Percentiles rank a stretch among this genome's conserved stretches.
These are phyloP conservation scores for Anthopleura xanthogrammica DNA, from an alignment of 92 coral and sea anemone species.

Conservation along the genomic window DNA sequence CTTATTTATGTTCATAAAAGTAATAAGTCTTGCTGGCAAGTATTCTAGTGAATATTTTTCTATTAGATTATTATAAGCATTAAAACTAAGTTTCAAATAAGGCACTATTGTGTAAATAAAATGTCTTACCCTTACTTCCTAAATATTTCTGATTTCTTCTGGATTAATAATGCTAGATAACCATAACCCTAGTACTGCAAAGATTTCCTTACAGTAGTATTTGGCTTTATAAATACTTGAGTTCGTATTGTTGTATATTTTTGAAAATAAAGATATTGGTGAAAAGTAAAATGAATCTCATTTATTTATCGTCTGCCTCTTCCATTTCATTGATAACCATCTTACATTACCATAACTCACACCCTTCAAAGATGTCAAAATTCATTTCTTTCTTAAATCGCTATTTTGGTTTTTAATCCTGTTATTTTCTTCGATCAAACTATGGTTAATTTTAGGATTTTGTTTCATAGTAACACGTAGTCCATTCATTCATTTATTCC, in stretches of 20 bases:
- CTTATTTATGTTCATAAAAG: slow-evolving; percentile 6
- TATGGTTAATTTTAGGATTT: neutral
- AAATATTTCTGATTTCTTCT: neutral
- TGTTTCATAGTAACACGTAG: neutral
- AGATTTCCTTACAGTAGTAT: neutral
- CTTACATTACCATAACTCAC: neutral
- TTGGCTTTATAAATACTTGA: neutral
- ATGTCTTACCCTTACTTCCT: neutral
- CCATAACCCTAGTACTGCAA: neutral
- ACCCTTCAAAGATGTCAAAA: neutral
- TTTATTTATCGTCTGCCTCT: neutral
- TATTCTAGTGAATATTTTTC: neutral
- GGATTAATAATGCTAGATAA: neutral
- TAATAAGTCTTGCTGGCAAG: slow-evolving; percentile 30
- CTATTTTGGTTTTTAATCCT: neutral
- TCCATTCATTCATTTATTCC: neutral
- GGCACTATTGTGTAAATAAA: neutral
- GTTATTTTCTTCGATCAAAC: neutral
- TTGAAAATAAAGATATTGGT: neutral
- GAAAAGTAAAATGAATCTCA: neutral
- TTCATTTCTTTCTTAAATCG: neutral
- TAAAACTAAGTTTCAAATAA: neutral
- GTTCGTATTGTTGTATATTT: neutral
- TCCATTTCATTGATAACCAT: slow-evolving; percentile 1
- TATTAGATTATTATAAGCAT: neutral